A percentile compares a stretch with the other conserved stretches of the same genome.
Conservation (phyloP, 1,140 invertebrate species). For the Drosophila ercepeae region DNA sequence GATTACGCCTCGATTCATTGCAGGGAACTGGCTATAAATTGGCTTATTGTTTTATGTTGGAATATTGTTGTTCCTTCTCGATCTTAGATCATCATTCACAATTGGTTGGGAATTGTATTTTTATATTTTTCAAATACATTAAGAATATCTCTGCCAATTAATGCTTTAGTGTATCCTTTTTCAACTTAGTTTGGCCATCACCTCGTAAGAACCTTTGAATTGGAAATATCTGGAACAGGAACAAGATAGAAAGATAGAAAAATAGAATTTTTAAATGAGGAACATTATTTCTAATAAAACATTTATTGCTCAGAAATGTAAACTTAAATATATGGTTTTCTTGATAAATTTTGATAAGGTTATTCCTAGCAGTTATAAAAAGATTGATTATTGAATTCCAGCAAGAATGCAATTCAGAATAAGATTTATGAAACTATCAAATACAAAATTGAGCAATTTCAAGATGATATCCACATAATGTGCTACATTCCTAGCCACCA, state of each 20-base stretch:
- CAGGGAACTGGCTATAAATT: no score
- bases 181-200: no score
- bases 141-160: no score
- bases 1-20: no score
- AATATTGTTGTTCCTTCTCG: no score
- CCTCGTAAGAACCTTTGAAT: no score
- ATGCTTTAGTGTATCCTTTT: no score
- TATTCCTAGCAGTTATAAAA: not conserved
- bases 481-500: conserved; percentile 9
- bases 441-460: conserved; percentile 31
- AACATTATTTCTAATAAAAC: not conserved
- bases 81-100: no score
- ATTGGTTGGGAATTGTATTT: no score
- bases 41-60: no score
- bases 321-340: not conserved
- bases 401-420: not conserved
- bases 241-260: not conserved
- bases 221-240: no score
- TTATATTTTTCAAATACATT: no score
- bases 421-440: conserved; percentile 15
- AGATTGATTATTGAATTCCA: not conserved
- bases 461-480: conserved; percentile 20
- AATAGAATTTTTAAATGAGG: not conserved
- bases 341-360: not conserved
- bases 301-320: not conserved